Percentiles rank a stretch among this genome's conserved stretches.
Conservation (phyloP, 2,797 vertebrate genomes). For the Chlorospingus semifuscus region DNA sequence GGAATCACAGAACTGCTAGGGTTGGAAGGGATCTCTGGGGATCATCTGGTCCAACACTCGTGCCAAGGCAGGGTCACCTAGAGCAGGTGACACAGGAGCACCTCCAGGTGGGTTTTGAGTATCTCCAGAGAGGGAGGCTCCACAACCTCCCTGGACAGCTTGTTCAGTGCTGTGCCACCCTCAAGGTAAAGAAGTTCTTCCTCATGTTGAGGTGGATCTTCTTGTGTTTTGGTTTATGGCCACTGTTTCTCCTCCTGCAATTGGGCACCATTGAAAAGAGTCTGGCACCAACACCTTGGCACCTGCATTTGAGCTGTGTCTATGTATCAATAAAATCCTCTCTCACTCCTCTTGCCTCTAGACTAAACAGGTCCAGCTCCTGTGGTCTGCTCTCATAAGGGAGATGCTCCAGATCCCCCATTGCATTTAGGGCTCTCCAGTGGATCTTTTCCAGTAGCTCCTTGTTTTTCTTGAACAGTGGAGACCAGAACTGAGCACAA, state of each 20-base stretch:
- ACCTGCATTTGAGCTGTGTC: neutral
- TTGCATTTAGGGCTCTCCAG: neutral
- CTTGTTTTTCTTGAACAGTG: neutral
- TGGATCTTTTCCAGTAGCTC: neutral
- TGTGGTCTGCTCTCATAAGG: neutral
- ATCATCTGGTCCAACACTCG: neutral
- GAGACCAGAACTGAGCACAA: neutral
- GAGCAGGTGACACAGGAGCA: neutral
- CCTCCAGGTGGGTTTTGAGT: neutral
- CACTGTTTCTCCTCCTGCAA: neutral
- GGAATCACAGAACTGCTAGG: neutral
- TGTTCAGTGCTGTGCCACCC: neutral
- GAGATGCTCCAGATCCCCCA: neutral
- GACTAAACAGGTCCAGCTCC: neutral
- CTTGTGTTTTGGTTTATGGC: neutral
- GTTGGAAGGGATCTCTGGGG: neutral
- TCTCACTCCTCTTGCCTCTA: accelerated
- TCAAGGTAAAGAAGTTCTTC: neutral
- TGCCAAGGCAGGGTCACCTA: neutral
- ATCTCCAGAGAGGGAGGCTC: neutral
- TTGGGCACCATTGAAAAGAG: neutral
- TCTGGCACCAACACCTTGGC: neutral
- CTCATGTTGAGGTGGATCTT: neutral
- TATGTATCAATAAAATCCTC: neutral
- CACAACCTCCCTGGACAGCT: no score